Evolutionary conservation across 2,797 vertebrate genomes (phyloP), one percentile per base, ranked within the genome.

Genomic region (Antennarius maculatus): DNA sequence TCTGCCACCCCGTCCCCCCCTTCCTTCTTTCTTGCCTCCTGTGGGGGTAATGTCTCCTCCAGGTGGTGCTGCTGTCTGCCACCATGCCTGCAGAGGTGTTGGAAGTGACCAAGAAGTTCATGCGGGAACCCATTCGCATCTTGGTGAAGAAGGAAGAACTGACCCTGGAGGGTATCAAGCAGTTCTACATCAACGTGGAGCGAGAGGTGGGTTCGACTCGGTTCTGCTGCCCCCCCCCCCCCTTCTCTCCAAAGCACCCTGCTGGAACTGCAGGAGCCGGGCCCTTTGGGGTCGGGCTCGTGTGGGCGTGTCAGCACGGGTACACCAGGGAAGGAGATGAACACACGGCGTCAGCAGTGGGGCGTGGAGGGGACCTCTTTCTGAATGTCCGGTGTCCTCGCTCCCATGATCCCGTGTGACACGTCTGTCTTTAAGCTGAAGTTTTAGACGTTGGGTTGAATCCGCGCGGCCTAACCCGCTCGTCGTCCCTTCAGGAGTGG

Each of bases 91-190:
- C 95, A 51, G 98, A 99, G 86, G 97, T 99, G 74, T 88, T 99
- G 92, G 98, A 99, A 85, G 98, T 99, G 84, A 99, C 97, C 61
- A 99, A 98, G 89, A 99, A 99, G 81, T 99, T 99, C 76, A 99
- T 99, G 98, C 93, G 97, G 69, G 97, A 99, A 53, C 97, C 97
- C n/a, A 95, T 99, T 84, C 96, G 96, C 80, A 99, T 99, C 80
- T 76, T 99, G 86, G 98, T 99, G 85, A 99, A 99, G 84, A 99
- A 99, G 71, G 97, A 99, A 85, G 98, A 99, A 87, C 95, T 99
- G 81, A 98, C 97, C 81, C 94, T 99, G 15, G 97, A 99, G 95
- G 97, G 97, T 91, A 99, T 99, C 88, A 99, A 99, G 91, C 97
- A 99, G 13, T 99, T 99, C 93, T 99, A 99, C 91, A 99, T 99